Evolutionary conservation across 2,113 vertebrate species (phyloP).

Genomic region (Hemibagrus wyckioides): DNA sequence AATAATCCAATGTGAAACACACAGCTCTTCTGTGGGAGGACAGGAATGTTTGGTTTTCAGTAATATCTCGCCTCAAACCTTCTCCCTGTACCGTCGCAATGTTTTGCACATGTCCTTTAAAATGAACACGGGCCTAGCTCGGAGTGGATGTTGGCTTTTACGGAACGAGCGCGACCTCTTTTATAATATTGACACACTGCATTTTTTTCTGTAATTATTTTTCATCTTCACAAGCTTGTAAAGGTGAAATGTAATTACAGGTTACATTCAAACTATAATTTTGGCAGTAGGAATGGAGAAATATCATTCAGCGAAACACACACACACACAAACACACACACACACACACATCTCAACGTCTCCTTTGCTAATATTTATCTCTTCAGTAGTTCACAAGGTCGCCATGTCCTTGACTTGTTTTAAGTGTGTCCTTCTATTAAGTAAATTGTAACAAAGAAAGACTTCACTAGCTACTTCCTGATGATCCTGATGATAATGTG

Average conservation of each 20-base stretch:
- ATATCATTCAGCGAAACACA: neutral
- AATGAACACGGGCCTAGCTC: neutral
- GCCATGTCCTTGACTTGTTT: conserved; percentile 26
- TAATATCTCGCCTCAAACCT: conserved; percentile 36
- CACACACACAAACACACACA: conserved; percentile 9
- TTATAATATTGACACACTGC: neutral
- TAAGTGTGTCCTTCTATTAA: conserved; percentile 32
- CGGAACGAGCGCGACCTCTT: neutral
- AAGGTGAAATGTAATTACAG: conserved; percentile 37
- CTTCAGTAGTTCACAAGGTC: neutral
- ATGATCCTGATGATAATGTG: neutral
- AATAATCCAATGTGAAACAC: conserved; percentile 38
- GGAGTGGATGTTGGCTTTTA: neutral
- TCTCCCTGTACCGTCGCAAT: conserved; percentile 24
- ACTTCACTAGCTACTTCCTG: conserved; percentile 10
- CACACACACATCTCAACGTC: neutral
- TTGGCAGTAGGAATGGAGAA: neutral
- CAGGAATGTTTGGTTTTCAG: conserved; percentile 46
- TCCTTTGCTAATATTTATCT: neutral
- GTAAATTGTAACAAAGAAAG: neutral
- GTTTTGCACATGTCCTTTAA: conserved; percentile 32
- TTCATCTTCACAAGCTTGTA: conserved; percentile 1
- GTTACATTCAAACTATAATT: conserved; percentile 18
- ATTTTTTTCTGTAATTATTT: conserved; percentile 21
- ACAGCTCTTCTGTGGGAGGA: conserved; percentile 1